Evolutionary conservation across 2,888 invertebrate species (phyloP), one percentile per base, ranked within the genome.

Genomic region (Chalcosyrphus nemorum): DNA sequence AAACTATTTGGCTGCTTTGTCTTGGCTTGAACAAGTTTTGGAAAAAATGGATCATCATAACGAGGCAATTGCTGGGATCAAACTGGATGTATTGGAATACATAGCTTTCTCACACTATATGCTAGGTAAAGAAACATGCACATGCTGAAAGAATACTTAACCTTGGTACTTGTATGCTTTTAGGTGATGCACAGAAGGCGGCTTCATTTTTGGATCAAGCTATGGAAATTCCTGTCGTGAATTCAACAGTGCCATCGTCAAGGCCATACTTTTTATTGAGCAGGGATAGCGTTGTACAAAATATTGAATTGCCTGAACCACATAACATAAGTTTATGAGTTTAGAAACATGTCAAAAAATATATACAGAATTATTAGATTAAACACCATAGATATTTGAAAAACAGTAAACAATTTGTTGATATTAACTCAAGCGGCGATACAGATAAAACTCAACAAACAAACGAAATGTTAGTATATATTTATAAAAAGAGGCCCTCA

Each of bases 31-130:
- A n/a, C 2, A 13, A 3, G 41, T 50, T 19, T 19, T 59, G 2
- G 17, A 59, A 2, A 61, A 50, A 6, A 19, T 56, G 7, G 3
- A 11, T 7, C 4, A 11, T 7, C 4, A n/a, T 1, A 7, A 11
- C 9, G 35, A 35, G 2, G 17, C 45, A 4, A 15, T 24, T 2
- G 35, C 27, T n/a, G 17, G 2, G 1, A n/a, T 70, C 4, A n/a
- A 17, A 24, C 6, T 5, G 5, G 70, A 70, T 17, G 15, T 57
- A 1, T 11, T 70, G 21, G 45, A 70, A 35, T 70, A 70, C 17
- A 57, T 57, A 35, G 47, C 47, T 1, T 57, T 21, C 13, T 70
- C 57, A 6, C 32, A 57, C 4, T 57, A 70, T 17, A 35, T 47
- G 15, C n/a, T 57, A 2, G 57, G 70, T 59, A 47, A 17, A 17